Base-by-base conservation (phyloP, 2,113 vertebrate species). In the Lamprotornis superbus region DNA sequence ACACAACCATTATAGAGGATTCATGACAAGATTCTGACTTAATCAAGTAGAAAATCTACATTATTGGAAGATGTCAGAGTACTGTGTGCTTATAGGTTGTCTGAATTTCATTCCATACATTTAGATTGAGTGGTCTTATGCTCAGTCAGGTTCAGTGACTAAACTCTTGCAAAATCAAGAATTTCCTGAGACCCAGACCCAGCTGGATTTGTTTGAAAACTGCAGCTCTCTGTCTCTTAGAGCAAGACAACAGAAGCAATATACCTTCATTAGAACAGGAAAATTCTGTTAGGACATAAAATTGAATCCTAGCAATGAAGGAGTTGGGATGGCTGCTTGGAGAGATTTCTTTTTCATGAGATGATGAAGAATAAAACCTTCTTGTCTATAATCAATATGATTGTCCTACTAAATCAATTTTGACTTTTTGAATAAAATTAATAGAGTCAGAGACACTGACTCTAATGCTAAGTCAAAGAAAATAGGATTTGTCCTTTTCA, bases 351-450 rank as follows among this genome's bases (percentile, higher is more conserved):
- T 56, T 76, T 42, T 42, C 79, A 81, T 74, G 5, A 91, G 89
- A 87, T 53, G 15, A 91, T 81, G 60, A 89, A 91, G 55, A 81
- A 74, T 33, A 77, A 89, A 83, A 57, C 9, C 24, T n/a, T 83
- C 50, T 93, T 69, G 42, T 82, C 78, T 82, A 70, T 87, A 94
- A 89, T 61, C 89, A 61, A 75, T 78, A 74, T 1, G 8, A 53
- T 31, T 70, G 50, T 74, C 65, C 44, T 67, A 57, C 69, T 84
- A 94, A 91, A 93, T 78, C 20, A 71, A 21, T 93, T 87, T 90
- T 90, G 92, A 50, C 25, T 88, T 90, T 91, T 75, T 64, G 82
- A 67, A 75, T 89, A 91, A 90, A 96, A 92, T 85, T 16, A 84
- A 61, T 70, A 79, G 63, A 83, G 64, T 78, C 64, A 87, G 77